Conservation (phyloP, 2,797 vertebrate species). For the Mormyrops boulengeri region DNA sequence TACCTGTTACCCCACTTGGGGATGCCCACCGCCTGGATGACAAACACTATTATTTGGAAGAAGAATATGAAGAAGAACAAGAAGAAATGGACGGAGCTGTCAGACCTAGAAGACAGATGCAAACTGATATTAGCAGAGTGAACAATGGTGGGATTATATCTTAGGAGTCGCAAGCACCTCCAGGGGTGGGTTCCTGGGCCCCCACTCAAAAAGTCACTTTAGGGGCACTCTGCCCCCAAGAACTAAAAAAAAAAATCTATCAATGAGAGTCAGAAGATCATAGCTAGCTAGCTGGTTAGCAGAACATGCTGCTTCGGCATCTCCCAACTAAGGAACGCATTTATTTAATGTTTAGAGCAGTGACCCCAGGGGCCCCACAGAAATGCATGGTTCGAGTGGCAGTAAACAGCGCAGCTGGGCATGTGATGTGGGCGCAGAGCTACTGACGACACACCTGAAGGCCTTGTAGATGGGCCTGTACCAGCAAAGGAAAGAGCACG, state of each 20-base stretch:
- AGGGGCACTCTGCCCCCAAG: neutral
- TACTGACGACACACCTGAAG: slow-evolving; percentile 65
- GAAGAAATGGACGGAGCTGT: slow-evolving; percentile 98
- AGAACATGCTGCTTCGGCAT: neutral
- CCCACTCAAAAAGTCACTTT: neutral
- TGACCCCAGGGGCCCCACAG: neutral
- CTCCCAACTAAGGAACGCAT: neutral
- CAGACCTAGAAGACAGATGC: slow-evolving; percentile 63
- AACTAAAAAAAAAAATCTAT: neutral
- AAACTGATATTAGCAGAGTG: neutral
- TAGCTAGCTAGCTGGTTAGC: neutral
- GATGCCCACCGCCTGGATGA: slow-evolving; percentile 87
- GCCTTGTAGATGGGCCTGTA: slow-evolving; percentile 94
- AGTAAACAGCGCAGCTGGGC: neutral
- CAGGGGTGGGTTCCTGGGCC: neutral
- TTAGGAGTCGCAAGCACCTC: neutral
- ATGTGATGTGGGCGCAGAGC: neutral
- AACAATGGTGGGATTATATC: neutral
- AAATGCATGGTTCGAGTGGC: neutral
- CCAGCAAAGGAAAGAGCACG: slow-evolving; percentile 96
- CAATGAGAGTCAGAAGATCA: neutral
- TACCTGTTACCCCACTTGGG: slow-evolving; percentile 88
- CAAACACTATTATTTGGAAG: slow-evolving; percentile 79
- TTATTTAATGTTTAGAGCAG: neutral
- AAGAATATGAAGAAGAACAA: slow-evolving; percentile 95